Evolutionary conservation across 2,888 invertebrate species (phyloP).

Genomic region (Oscheius sp.): DNA sequence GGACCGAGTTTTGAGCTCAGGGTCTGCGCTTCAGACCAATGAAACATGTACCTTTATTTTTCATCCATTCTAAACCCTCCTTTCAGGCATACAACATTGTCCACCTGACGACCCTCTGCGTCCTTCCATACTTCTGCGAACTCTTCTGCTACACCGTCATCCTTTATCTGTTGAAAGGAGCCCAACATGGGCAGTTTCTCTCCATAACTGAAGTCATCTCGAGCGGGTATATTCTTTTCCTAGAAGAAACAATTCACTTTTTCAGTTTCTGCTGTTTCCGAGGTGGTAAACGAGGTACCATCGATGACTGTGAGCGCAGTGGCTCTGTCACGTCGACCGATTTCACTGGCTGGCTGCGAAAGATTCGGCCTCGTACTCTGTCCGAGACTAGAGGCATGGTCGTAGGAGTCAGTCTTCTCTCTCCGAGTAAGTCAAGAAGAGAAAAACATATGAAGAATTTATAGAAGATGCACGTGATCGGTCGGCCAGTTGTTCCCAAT

Average conservation of each 20-base stretch:
- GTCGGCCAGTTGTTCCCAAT: constrained; percentile 34
- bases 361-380: constrained; percentile 7
- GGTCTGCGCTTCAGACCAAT: too few species aligned
- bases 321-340: constrained; percentile 21
- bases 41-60: too few species aligned
- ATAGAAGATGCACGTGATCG: constrained; percentile 20
- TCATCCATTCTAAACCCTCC: not conserved
- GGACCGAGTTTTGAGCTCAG: too few species aligned
- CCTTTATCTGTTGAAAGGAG: constrained; percentile 55
- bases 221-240: constrained; percentile 5
- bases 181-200: constrained; percentile 41
- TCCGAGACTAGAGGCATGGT: constrained; percentile 1
- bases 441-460: constrained; percentile 1
- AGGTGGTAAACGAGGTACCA: constrained; percentile 4
- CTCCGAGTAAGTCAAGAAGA: constrained; percentile 6
- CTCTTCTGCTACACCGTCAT: constrained; percentile 55
- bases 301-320: constrained; percentile 9
- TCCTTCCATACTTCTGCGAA: constrained; percentile 53
- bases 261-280: constrained; percentile 22
- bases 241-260: not conserved
- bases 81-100: constrained; percentile 58
- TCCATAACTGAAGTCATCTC: constrained; percentile 31
- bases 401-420: constrained; percentile 7
- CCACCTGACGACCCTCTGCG: constrained; percentile 55
- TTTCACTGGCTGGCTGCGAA: constrained; percentile 18